These are phyloP conservation scores for Rhadinocentrus ornatus DNA, from an alignment of 2,797 vertebrate species.

Conservation along the genomic window DNA sequence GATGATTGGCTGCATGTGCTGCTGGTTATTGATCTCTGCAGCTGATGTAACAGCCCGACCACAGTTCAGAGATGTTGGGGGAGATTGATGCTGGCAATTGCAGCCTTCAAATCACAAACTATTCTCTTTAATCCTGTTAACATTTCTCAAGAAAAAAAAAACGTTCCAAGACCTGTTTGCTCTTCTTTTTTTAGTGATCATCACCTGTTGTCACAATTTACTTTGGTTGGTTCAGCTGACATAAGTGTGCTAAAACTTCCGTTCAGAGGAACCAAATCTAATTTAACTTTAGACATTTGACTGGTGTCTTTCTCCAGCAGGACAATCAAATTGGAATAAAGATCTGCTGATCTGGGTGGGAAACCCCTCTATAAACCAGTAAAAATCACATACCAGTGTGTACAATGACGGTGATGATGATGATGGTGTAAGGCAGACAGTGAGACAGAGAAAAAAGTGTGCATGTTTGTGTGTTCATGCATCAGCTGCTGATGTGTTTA, in stretches of 20 bases:
- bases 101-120: too few species aligned
- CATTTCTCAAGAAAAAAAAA: too few species aligned
- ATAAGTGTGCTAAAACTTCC: not conserved
- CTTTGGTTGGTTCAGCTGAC: not conserved
- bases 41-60: not conserved
- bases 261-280: not conserved
- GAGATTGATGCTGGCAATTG: too few species aligned
- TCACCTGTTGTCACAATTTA: too few species aligned
- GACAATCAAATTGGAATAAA: not conserved
- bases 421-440: not conserved
- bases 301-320: not conserved
- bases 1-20: not conserved
- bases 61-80: not conserved
- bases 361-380: slow-evolving; percentile 4
- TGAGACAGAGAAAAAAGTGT: not conserved
- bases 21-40: not conserved
- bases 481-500: slow-evolving; percentile 3
- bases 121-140: too few species aligned
- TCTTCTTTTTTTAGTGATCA: too few species aligned
- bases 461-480: not conserved
- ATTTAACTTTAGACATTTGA: not conserved
- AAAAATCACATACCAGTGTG: not conserved
- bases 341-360: slow-evolving; percentile 9
- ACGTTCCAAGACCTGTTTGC: too few species aligned
- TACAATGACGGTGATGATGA: not conserved